These are phyloP conservation scores for Centruroides sculpturatus DNA, from an alignment of 1,140 invertebrate genomes.

Conservation along the genomic window DNA sequence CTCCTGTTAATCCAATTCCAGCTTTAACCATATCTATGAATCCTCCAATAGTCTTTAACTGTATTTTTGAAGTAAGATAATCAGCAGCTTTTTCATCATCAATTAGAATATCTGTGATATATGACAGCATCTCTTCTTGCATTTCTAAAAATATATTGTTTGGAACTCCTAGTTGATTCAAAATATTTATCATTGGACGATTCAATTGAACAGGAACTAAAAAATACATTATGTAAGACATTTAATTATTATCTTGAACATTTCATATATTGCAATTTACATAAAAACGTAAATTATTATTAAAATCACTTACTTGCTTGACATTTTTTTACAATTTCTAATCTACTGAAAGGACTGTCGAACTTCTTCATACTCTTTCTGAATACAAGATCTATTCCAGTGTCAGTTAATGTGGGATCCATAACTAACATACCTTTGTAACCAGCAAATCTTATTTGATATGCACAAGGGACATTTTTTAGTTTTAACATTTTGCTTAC, in stretches of 20 bases:
- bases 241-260: neutral
- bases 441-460: too few relatives aligned
- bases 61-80: slow-evolving; percentile 3
- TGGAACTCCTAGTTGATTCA: slow-evolving; percentile 12
- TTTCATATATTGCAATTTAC: too few relatives aligned
- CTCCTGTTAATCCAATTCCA: slow-evolving; percentile 10
- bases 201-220: slow-evolving; percentile 12
- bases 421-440: neutral
- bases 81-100: slow-evolving; percentile 13
- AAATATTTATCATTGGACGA: slow-evolving; percentile 13
- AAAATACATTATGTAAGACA: neutral
- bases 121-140: slow-evolving; percentile 7
- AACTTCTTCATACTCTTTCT: too few relatives aligned
- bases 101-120: slow-evolving; percentile 13
- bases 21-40: slow-evolving; percentile 7
- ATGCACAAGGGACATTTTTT: too few relatives aligned
- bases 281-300: too few relatives aligned
- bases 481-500: too few relatives aligned
- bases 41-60: neutral
- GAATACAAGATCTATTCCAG: neutral
- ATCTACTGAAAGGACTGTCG: too few relatives aligned
- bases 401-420: neutral
- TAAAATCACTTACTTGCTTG: too few relatives aligned
- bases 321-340: too few relatives aligned
- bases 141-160: slow-evolving; percentile 9